Conservation (phyloP, 2,113 vertebrate genomes). For the Eulemur rufifrons region DNA sequence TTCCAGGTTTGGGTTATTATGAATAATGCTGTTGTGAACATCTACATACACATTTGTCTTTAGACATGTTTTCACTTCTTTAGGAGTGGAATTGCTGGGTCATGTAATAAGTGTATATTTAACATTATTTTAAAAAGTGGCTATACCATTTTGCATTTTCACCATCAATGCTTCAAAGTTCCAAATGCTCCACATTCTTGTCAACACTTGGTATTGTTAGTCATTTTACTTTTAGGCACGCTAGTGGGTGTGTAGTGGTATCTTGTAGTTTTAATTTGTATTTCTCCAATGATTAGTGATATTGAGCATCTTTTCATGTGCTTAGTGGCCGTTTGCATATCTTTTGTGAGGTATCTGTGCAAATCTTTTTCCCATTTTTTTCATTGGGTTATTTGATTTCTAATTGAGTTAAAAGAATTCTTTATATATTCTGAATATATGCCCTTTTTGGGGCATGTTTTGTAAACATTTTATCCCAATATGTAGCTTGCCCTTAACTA, state of each 20-base stretch:
- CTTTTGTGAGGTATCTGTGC: background rate
- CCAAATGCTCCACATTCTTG: background rate
- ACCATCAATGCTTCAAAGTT: background rate
- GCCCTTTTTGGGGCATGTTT: background rate
- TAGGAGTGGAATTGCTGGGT: background rate
- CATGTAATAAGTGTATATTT: background rate
- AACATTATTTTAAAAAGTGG: slow-evolving; percentile 9
- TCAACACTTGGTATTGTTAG: background rate
- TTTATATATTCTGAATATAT: background rate
- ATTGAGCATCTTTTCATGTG: background rate
- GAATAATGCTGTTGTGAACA: background rate
- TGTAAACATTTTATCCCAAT: slow-evolving; percentile 9
- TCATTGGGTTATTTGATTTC: background rate
- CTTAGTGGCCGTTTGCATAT: background rate
- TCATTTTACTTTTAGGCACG: background rate
- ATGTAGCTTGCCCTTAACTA: background rate
- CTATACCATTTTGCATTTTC: background rate
- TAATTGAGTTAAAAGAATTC: background rate
- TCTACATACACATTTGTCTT: background rate
- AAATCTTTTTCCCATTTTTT: background rate
- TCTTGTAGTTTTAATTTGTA: slow-evolving; percentile 16
- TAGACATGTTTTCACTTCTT: background rate
- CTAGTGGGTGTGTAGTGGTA: background rate
- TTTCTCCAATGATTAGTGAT: slow-evolving; percentile 15
- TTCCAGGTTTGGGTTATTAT: background rate